Evolutionary conservation across 64 coral and sea anemone genomes (phyloP).

Genomic region (Orbicella faveolata): DNA sequence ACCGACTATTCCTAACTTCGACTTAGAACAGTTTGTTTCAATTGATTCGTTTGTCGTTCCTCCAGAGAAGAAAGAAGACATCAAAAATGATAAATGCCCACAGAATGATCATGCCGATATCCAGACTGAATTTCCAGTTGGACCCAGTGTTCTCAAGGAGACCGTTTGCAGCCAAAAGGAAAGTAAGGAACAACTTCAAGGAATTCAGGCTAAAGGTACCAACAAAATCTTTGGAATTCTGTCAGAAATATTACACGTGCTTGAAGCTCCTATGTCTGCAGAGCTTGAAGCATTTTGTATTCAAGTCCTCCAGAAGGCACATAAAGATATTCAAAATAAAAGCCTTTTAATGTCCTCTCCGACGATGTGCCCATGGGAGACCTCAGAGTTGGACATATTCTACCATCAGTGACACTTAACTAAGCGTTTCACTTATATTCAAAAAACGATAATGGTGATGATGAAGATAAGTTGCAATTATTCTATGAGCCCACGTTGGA

Average conservation of each 20-base stretch:
- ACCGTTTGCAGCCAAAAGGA: not conserved
- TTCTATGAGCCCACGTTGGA: no score
- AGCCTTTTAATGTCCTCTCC: not conserved
- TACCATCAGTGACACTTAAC: no score
- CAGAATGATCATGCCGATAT: not conserved
- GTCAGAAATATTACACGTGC: not conserved
- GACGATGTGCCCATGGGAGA: no score
- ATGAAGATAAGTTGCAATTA: no score
- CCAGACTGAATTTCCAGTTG: no score
- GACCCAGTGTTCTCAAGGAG: not conserved
- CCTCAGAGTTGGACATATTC: no score
- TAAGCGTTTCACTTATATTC: no score
- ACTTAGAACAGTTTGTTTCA: not conserved
- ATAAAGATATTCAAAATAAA: not conserved
- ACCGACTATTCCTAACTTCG: not conserved
- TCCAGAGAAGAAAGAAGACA: not conserved
- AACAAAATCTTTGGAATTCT: slow-evolving; percentile 13
- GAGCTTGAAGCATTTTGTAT: not conserved
- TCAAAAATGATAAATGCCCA: not conserved
- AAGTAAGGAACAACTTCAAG: not conserved
- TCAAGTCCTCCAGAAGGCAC: slow-evolving; percentile 8
- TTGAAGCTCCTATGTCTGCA: not conserved
- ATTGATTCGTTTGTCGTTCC: not conserved
- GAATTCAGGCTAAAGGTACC: no score
- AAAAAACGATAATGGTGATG: no score